A percentile compares a stretch with the other conserved stretches of the same genome.
Evolutionary conservation across 2,113 vertebrate species (phyloP).

Genomic region (Lamprotornis superbus): DNA sequence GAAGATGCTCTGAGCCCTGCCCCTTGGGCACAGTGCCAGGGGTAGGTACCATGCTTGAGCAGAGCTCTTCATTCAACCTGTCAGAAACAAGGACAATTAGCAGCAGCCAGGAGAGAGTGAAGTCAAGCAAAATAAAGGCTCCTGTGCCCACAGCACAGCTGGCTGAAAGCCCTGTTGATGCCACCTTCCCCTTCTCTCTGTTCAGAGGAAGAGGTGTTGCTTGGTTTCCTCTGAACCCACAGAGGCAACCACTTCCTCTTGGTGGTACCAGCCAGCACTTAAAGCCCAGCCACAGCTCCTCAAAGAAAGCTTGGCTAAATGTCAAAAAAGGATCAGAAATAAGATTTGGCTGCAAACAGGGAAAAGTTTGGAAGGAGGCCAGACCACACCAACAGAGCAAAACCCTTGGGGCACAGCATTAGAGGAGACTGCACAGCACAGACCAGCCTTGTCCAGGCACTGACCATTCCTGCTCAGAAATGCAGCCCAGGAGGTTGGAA

Average conservation of each 20-base stretch:
- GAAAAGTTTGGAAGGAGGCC: neutral
- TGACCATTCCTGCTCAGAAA: neutral
- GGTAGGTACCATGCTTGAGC: neutral
- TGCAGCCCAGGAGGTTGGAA: neutral
- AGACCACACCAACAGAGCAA: neutral
- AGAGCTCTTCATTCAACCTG: neutral
- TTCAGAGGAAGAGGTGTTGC: neutral
- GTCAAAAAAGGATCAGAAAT: neutral
- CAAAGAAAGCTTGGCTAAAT: neutral
- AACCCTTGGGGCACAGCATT: neutral
- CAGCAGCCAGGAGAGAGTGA: neutral
- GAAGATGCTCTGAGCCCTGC: neutral
- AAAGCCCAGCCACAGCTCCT: neutral
- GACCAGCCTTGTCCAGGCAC: neutral
- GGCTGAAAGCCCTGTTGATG: neutral
- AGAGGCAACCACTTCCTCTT: neutral
- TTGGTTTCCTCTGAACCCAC: neutral
- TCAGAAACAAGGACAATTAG: neutral
- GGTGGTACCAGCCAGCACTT: neutral
- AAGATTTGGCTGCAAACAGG: neutral
- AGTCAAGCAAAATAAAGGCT: neutral
- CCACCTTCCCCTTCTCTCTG: neutral
- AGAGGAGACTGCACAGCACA: neutral
- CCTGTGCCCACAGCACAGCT: neutral
- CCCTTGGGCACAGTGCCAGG: neutral